phyloP scores from a whole-genome alignment of 2,888 invertebrate genomes.

The Lissocephala sabroskyi region DNA sequence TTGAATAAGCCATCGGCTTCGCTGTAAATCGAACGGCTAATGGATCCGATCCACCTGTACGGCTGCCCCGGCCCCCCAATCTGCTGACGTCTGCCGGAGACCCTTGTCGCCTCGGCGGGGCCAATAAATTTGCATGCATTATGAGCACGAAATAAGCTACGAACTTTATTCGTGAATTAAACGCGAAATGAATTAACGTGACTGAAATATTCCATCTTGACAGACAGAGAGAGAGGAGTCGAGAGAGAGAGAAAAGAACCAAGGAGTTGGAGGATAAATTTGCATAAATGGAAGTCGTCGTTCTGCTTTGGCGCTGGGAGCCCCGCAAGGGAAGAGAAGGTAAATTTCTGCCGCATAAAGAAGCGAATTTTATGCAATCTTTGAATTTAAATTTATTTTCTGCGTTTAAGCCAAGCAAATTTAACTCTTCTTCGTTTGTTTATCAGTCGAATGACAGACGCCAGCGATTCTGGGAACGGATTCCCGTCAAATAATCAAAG shows the following conservation, averaged over 20 bases:
- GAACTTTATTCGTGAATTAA: slow-evolving; percentile 65
- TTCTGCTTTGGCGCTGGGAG: slow-evolving; percentile 1
- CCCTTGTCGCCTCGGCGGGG: neutral
- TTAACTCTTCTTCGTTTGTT: too few relatives aligned
- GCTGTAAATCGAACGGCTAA: slow-evolving; percentile 57
- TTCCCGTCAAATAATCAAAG: too few relatives aligned
- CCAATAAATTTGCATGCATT: slow-evolving; percentile 51
- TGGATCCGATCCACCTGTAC: slow-evolving; percentile 38
- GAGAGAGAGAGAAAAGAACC: too few relatives aligned
- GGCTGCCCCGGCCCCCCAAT: neutral
- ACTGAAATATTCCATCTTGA: slow-evolving; percentile 60
- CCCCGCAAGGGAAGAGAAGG: slow-evolving; percentile 14
- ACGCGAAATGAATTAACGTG: slow-evolving; percentile 62
- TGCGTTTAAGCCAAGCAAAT: slow-evolving; percentile 52
- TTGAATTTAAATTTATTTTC: slow-evolving; percentile 43
- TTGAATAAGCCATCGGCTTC: slow-evolving; percentile 8
- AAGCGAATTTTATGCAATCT: slow-evolving; percentile 46
- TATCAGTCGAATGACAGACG: too few relatives aligned
- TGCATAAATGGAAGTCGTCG: slow-evolving; percentile 34
- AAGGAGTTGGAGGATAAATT: slow-evolving; percentile 25
- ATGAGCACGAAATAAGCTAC: slow-evolving; percentile 59
- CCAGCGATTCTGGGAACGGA: too few relatives aligned
- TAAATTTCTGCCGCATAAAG: slow-evolving; percentile 40
- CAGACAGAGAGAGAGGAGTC: neutral
- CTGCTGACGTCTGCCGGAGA: neutral